These are phyloP conservation scores for Silurus glanis DNA, from an alignment of 2,113 vertebrate species.

Conservation along the genomic window DNA sequence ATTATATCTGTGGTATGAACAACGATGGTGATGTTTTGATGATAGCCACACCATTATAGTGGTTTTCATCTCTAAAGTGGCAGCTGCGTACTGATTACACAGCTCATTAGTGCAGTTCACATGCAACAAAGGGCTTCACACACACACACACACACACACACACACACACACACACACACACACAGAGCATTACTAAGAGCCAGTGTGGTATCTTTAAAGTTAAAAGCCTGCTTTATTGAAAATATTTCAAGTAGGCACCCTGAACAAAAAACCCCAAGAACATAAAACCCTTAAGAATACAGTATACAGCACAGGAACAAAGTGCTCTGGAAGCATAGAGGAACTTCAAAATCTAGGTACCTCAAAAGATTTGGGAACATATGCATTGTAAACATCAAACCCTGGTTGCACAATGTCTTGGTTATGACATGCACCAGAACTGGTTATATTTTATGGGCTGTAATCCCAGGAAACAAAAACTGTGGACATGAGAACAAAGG, in stretches of 20 bases:
- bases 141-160: constrained; percentile 12
- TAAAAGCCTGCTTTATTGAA: not conserved
- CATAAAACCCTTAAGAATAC: too few relatives aligned
- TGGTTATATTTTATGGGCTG: not conserved
- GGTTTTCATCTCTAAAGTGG: constrained; percentile 45
- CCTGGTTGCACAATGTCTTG: not conserved
- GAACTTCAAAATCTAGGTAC: not conserved
- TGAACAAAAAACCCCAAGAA: too few relatives aligned
- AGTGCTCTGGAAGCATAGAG: not conserved
- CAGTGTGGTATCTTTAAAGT: not conserved
- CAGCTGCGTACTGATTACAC: constrained; percentile 51
- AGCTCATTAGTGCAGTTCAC: constrained; percentile 44
- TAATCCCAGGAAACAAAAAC: not conserved
- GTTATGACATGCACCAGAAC: not conserved
- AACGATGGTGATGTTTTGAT: constrained; percentile 37
- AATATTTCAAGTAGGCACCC: too few relatives aligned
- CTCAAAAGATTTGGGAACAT: not conserved
- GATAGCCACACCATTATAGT: constrained; percentile 31
- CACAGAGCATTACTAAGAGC: not conserved
- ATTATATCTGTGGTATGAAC: constrained; percentile 43
- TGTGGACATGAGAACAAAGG: not conserved
- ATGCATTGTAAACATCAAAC: not conserved
- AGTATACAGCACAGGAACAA: not conserved
- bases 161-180: not conserved
- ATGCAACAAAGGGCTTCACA: constrained; percentile 3